Base-by-base conservation (phyloP, 2,113 vertebrate species). In the Tonatia bakeri region DNA sequence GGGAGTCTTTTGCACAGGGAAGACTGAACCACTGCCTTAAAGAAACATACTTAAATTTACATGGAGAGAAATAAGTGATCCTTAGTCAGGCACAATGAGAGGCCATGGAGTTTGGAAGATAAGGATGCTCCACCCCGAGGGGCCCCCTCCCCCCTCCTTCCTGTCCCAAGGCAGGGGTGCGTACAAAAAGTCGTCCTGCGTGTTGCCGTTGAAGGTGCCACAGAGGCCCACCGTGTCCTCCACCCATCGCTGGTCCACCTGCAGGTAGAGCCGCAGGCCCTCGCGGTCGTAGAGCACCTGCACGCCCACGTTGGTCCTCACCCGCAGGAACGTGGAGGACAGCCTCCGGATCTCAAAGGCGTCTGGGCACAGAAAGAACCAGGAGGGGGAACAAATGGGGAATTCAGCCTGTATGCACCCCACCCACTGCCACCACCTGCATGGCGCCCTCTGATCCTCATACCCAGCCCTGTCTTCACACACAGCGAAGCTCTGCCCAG, bases 171-270 rank as follows among this genome's bases (percentile, higher is more conserved):
- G 17, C 54, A 50, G 33, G 52, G 14, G 2, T 24, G 98, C 99
- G 93, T 98, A 99, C 99, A 99, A 98, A 97, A 99, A 99, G 87
- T 99, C 99, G 14, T 99, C 99, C 94, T 99, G 99, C 36, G 98
- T 99, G 97, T 99, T 99, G 95, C 99, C 99, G 54, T 99, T 99
- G 98, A 99, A 99, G 95, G 99, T 99, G 94, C 99, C 99, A 40
- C 99, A 99, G 76, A 99, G 99, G 31, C 99, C 99, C 91, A 99
- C 98, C 0, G 99, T 99, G 96, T 99, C 98, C 0, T 99, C 99
- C 96, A 98, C 99, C 99, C 99, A 99, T 33, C 95, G 98, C 84
- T 97, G 98, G 59, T 99, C 99, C 54, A 98, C 98, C 96, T 99
- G 99, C 79, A 99, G 97, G 96, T 99, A 99, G 8, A 99, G 99